These are phyloP conservation scores for Uria aalge DNA, from an alignment of 2,113 vertebrate genomes.

Conservation along the genomic window DNA sequence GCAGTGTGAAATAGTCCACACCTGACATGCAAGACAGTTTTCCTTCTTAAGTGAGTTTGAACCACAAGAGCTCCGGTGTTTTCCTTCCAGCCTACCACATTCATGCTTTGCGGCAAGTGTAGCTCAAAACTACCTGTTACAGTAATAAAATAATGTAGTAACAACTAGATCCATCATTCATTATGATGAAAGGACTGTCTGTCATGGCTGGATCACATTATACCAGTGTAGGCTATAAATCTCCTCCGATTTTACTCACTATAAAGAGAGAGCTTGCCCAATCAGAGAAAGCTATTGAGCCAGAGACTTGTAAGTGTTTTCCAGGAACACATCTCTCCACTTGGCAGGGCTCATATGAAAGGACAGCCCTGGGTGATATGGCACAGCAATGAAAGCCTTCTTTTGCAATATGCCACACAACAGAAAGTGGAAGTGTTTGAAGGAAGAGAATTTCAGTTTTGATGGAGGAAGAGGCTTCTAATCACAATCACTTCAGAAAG, in stretches of 20 bases:
- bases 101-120: neutral
- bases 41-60: neutral
- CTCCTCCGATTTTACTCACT: neutral
- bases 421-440: neutral
- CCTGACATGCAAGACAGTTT: neutral
- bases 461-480: neutral
- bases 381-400: neutral
- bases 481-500: neutral
- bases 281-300: neutral
- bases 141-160: neutral
- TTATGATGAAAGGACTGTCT: neutral
- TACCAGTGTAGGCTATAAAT: neutral
- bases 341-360: neutral
- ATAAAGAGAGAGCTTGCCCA: neutral
- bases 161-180: neutral
- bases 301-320: neutral
- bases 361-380: neutral
- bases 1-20: neutral
- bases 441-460: neutral
- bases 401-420: neutral
- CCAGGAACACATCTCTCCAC: neutral
- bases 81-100: neutral
- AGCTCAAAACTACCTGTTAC: neutral
- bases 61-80: neutral
- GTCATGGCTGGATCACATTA: neutral